Conservation (phyloP, 2,888 invertebrate genomes). For the Abscondita cerata region DNA sequence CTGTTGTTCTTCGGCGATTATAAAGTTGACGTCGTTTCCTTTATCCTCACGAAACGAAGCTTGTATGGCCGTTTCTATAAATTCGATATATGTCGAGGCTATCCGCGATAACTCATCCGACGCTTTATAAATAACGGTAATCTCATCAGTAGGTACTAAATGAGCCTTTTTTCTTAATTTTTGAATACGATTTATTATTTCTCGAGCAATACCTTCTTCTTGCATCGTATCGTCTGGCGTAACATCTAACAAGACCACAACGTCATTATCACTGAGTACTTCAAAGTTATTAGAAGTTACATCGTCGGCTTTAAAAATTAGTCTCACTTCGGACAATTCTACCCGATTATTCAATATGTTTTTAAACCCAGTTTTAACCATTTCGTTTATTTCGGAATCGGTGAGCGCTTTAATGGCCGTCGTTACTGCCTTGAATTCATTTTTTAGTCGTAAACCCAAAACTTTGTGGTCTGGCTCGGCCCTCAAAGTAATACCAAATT, state of each 20-base stretch:
- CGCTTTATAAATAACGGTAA: conserved; percentile 79
- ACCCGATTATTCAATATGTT: conserved; percentile 79
- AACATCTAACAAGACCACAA: conserved; percentile 88
- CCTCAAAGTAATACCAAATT: conserved; percentile 87
- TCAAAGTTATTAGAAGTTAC: conserved; percentile 78
- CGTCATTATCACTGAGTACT: conserved; percentile 88
- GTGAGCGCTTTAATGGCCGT: conserved; percentile 79
- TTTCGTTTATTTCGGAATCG: conserved; percentile 80
- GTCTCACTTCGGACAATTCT: conserved; percentile 78
- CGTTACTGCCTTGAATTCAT: conserved; percentile 87
- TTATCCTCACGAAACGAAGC: conserved; percentile 71
- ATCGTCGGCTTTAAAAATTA: conserved; percentile 78
- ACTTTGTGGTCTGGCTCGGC: conserved; percentile 96
- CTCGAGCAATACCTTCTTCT: conserved; percentile 94
- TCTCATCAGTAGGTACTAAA: conserved; percentile 89
- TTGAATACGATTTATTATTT: conserved; percentile 95
- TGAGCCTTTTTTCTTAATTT: conserved; percentile 95
- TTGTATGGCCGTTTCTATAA: conserved; percentile 84
- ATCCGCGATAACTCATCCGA: conserved; percentile 72
- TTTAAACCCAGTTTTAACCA: conserved; percentile 74
- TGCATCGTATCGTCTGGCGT: conserved; percentile 89
- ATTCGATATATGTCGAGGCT: conserved; percentile 72
- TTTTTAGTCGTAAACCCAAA: conserved; percentile 87
- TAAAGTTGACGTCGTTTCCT: conserved; percentile 59
- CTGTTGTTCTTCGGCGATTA: conserved; percentile 76